Evolutionary conservation across 2,797 vertebrate species (phyloP).

Genomic region (Cyclura pinguis): DNA sequence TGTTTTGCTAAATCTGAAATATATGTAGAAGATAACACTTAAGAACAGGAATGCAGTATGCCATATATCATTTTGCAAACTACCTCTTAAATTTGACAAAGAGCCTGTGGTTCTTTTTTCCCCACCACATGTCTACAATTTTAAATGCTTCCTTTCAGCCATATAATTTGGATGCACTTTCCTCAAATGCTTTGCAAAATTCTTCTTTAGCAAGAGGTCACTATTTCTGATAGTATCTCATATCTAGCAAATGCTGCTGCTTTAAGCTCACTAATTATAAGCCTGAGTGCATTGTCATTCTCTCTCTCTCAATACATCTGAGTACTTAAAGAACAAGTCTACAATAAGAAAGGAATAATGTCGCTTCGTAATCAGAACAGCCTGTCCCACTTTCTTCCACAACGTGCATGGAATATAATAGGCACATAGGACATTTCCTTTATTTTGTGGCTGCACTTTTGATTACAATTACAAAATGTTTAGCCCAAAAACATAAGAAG

Average conservation of each 20-base stretch:
- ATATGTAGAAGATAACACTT: conserved; percentile 22
- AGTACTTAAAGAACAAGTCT: conserved; percentile 31
- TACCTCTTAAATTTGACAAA: conserved; percentile 28
- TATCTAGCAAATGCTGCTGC: conserved; percentile 26
- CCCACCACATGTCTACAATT: conserved; percentile 47
- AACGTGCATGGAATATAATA: background rate
- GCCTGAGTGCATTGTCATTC: conserved; percentile 19
- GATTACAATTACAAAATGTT: conserved; percentile 22
- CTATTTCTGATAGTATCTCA: conserved; percentile 18
- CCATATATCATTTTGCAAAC: conserved; percentile 19
- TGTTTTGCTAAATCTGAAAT: background rate
- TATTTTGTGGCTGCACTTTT: background rate
- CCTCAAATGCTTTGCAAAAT: conserved; percentile 44
- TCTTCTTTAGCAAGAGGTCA: conserved; percentile 51
- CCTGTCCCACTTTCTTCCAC: conserved; percentile 24
- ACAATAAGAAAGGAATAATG: conserved; percentile 39
- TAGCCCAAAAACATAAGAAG: background rate
- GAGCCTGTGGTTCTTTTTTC: background rate
- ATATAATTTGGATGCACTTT: conserved; percentile 2
- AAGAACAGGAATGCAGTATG: background rate
- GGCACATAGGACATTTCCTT: background rate
- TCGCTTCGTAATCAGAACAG: conserved; percentile 45
- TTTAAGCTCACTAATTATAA: conserved; percentile 46
- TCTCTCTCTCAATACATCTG: conserved; percentile 18
- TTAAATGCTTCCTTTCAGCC: conserved; percentile 52